Evolutionary conservation across 2,888 invertebrate genomes (phyloP), one percentile per base, ranked within the genome.

Genomic region (Pseudeuparius sepicola): DNA sequence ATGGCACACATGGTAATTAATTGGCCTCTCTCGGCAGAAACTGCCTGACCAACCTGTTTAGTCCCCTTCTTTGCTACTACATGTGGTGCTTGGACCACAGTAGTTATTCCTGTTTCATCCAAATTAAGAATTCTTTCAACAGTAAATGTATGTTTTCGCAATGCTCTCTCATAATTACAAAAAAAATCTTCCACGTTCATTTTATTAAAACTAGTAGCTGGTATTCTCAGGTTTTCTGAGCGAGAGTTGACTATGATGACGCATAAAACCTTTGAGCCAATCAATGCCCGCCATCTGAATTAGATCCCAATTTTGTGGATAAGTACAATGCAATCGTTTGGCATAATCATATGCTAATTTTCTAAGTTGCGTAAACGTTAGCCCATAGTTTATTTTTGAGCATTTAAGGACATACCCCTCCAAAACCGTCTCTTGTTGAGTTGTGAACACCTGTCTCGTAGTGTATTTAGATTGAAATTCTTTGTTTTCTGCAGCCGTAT

Each of bases 41-140:
- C 42, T 14, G 20, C 16, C 29, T 45, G 35, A 10, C 45, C 49
- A 14, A 49, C 39, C 27, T 46, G 44, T 36, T 46, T 44, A 10
- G 11, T 27, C 13, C 43, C 45, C 25, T 34, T 42, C 37, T 37
- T 17, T n/a, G 47, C 46, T 9, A 50, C 24, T 12, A 49, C 38
- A 12, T 44, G 41, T 15, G 39, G 41, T 13, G 43, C 25, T 30
- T 46, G 41, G 3, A 49, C 37, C 10, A 51, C 53, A 3, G 53
- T 54, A 23, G 34, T 34, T 34, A 51, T 41, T 13, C 42, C 46
- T 7, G 51, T 53, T 37, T 56, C 52, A 31, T 55, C 53, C 3
- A 51, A 29, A 36, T 51, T 48, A 28, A 37, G 43, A 16, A 50
- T 46, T 16, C 36, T 20, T n/a, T 42, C 39, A 18, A 35, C 14